Percentiles rank a stretch among this genome's conserved stretches.
phyloP scores from a whole-genome alignment of 1,140 invertebrate genomes.

The Solen grandis region DNA sequence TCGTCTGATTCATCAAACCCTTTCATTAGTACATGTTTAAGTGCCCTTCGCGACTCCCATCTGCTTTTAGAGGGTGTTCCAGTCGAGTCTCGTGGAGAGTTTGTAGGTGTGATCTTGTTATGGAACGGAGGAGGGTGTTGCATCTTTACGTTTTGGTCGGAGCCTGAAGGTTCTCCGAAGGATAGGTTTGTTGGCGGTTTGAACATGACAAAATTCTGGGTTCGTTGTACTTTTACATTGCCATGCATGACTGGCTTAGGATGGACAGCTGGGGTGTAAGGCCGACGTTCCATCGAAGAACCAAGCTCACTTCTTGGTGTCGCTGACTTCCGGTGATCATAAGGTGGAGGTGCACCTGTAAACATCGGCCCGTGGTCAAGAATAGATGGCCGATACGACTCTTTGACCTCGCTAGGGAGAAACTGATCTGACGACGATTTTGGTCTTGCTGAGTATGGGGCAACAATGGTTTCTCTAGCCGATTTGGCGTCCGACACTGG shows the following conservation, averaged over 20 bases:
- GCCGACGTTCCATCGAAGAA: neutral
- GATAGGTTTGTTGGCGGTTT: slow-evolving; percentile 26
- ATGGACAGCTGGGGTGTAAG: slow-evolving; percentile 35
- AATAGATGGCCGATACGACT: slow-evolving; percentile 22
- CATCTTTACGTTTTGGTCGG: neutral
- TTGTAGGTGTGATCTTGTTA: neutral
- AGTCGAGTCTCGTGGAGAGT: neutral
- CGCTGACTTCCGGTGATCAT: neutral
- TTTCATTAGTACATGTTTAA: neutral
- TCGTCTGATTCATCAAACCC: neutral
- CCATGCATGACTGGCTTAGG: slow-evolving; percentile 31
- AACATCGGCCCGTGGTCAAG: too few species aligned
- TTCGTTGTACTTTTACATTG: slow-evolving; percentile 27
- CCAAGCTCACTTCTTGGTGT: neutral
- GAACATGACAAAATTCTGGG: neutral
- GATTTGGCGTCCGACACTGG: slow-evolving; percentile 30
- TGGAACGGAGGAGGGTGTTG: slow-evolving; percentile 32
- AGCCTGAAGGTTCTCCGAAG: slow-evolving; percentile 1
- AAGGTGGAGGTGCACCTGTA: too few species aligned
- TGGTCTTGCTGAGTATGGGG: slow-evolving; percentile 24
- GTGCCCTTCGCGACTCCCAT: neutral
- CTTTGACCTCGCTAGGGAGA: neutral
- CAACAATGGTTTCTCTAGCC: slow-evolving; percentile 26
- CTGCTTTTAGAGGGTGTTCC: neutral
- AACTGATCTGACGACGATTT: neutral